phyloP scores from a whole-genome alignment of 2,797 vertebrate genomes.

The Geotria australis region DNA sequence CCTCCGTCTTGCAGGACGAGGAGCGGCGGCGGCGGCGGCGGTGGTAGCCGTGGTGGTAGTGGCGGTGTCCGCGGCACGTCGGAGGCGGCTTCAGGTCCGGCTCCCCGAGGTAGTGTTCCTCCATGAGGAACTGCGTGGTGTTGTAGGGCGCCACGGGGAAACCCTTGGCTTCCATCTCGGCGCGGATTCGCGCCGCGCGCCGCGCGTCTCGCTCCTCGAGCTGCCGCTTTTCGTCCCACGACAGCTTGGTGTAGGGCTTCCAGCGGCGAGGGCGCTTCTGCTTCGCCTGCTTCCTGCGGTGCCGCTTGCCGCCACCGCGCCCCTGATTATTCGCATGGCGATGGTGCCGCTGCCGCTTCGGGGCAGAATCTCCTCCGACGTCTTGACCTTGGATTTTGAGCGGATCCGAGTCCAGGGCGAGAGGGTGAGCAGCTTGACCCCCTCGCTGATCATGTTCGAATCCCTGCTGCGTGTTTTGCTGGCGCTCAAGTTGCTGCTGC shows the following conservation, averaged over 20 bases:
- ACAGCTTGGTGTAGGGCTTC: conserved; percentile 88
- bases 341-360: too few species aligned
- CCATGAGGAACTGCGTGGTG: conserved; percentile 95
- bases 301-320: conserved; percentile 44
- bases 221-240: conserved; percentile 78
- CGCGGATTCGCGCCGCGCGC: conserved; percentile 49
- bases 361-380: too few species aligned
- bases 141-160: conserved; percentile 86
- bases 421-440: too few species aligned
- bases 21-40: conserved; percentile 2
- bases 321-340: too few species aligned
- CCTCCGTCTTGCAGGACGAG: conserved; percentile 12
- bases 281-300: conserved; percentile 21
- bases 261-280: conserved; percentile 45
- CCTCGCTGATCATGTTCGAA: too few species aligned
- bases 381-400: too few species aligned
- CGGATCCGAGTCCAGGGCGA: too few species aligned
- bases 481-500: too few species aligned
- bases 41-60: conserved; percentile 58
- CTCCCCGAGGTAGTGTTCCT: conserved; percentile 82
- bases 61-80: conserved; percentile 2
- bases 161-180: conserved; percentile 93
- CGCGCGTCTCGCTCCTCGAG: conserved; percentile 66
- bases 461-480: too few species aligned
- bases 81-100: conserved; percentile 60